Conservation (phyloP, 2,888 invertebrate species). For the Drosophila nr. medialis region DNA sequence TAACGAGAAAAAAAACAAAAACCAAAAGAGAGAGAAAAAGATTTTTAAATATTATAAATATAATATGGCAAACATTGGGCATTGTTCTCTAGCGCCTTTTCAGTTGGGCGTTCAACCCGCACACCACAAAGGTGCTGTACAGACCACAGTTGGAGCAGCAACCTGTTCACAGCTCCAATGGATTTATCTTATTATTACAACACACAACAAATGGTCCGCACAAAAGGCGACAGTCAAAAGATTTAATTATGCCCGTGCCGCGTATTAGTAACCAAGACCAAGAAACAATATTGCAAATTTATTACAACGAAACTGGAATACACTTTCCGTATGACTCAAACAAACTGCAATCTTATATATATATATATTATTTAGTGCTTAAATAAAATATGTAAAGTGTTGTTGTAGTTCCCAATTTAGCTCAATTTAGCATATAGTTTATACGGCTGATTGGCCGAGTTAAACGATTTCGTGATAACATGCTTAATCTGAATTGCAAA, state of each 20-base stretch:
- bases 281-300: constrained; percentile 7
- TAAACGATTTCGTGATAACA: neutral
- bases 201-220: constrained; percentile 56
- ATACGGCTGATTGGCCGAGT: neutral
- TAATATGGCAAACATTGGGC: constrained; percentile 54
- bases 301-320: constrained; percentile 15
- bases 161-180: constrained; percentile 70
- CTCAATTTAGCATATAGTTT: neutral
- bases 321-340: constrained; percentile 7
- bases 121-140: constrained; percentile 53
- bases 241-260: constrained; percentile 73
- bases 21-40: constrained; percentile 15
- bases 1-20: constrained; percentile 41
- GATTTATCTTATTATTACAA: constrained; percentile 77
- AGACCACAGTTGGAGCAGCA: constrained; percentile 48
- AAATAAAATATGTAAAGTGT: neutral
- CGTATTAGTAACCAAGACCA: constrained; percentile 65
- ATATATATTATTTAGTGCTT: neutral
- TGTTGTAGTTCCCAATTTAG: neutral
- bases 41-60: constrained; percentile 60
- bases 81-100: constrained; percentile 75
- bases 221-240: constrained; percentile 66
- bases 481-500: neutral
- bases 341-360: neutral
- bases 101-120: constrained; percentile 78